Conservation (phyloP, 1,140 invertebrate species). For the Grapholita molesta region DNA sequence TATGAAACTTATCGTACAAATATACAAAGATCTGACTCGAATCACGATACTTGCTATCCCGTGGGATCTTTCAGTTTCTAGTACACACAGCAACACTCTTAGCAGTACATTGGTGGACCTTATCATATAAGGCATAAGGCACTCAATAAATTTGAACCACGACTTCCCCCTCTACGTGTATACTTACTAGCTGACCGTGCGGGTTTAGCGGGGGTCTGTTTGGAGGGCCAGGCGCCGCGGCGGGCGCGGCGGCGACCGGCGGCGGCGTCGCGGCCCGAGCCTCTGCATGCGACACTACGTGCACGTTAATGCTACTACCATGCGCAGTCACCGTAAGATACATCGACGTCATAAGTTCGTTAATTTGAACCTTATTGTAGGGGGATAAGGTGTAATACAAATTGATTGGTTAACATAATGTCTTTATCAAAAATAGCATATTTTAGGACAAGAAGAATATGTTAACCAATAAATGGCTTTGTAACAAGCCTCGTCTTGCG, state of each 20-base stretch:
- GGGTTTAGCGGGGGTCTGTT: conserved; percentile 65
- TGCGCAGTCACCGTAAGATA: neutral
- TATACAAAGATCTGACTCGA: no score
- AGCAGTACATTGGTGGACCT: no score
- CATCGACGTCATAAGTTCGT: neutral
- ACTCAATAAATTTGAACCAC: neutral
- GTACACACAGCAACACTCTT: no score
- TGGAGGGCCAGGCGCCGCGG: conserved; percentile 38
- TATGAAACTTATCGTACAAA: no score
- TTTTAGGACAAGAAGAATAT: no score
- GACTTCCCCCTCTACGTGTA: neutral
- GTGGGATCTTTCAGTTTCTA: no score
- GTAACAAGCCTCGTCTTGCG: no score
- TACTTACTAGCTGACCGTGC: conserved; percentile 70
- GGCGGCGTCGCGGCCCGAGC: conserved; percentile 33
- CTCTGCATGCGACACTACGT: conserved; percentile 74
- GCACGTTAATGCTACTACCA: conserved; percentile 60
- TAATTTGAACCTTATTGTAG: neutral
- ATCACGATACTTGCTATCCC: no score
- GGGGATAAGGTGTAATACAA: no score
- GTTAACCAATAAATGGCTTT: no score
- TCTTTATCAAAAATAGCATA: no score
- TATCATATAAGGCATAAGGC: no score
- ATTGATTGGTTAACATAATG: neutral
- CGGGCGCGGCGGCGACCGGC: conserved; percentile 18